Conservation (phyloP, 23 tunicate species). For the Halocynthia aurantium region DNA sequence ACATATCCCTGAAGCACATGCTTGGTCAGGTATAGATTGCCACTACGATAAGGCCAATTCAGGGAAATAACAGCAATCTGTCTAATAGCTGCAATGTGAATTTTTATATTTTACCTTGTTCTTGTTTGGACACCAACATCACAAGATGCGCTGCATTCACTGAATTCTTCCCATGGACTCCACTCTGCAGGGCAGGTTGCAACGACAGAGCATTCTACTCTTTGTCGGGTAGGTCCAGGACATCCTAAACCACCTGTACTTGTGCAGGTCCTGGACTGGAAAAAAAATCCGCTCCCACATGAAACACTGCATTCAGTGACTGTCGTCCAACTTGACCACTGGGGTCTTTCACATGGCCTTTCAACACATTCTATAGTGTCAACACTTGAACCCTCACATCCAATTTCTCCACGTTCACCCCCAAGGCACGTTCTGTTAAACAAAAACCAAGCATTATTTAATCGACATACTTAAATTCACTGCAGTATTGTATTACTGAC, state of each 20-base stretch:
- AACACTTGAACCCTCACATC: slow-evolving; percentile 26
- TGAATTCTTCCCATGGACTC: slow-evolving; percentile 1
- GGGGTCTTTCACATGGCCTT: background rate
- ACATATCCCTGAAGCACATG: no score
- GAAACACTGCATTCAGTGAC: background rate
- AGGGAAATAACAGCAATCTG: no score
- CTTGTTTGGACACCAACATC: slow-evolving; percentile 31
- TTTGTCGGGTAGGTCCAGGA: background rate
- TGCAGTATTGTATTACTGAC: slow-evolving; percentile 1
- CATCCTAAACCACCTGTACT: slow-evolving; percentile 8
- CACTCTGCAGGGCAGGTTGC: background rate
- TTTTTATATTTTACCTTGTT: background rate
- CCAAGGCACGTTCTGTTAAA: slow-evolving; percentile 33
- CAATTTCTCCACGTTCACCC: slow-evolving; percentile 18
- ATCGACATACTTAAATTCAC: background rate
- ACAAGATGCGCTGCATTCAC: slow-evolving; percentile 33
- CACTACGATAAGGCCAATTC: no score
- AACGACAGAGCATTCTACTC: no score
- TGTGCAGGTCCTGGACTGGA: background rate
- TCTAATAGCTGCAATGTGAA: no score
- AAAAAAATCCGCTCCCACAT: background rate
- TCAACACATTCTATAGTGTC: slow-evolving; percentile 2
- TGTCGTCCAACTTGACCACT: background rate
- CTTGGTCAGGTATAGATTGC: no score
- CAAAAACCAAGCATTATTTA: background rate